phyloP scores from a whole-genome alignment of 2,888 invertebrate species.

The Cephalotes varians region DNA sequence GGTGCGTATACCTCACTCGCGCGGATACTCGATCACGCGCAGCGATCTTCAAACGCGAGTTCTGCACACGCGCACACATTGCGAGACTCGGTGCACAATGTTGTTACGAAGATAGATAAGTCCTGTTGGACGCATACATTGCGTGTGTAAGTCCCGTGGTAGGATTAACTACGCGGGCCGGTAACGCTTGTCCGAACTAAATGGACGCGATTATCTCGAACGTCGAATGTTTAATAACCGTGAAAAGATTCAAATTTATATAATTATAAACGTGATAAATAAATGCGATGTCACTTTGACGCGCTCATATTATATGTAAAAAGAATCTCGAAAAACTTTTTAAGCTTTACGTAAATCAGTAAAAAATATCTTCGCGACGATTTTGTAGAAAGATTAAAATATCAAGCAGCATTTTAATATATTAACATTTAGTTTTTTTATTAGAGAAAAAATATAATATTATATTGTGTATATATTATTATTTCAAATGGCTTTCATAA shows the following conservation, averaged over 20 bases:
- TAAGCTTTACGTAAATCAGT: neutral
- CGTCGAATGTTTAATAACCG: slow-evolving; percentile 37
- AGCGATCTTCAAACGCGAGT: slow-evolving; percentile 37
- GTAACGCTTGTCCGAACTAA: slow-evolving; percentile 37
- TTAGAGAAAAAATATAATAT: neutral
- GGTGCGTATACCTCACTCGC: slow-evolving; percentile 31
- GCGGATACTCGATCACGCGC: slow-evolving; percentile 11
- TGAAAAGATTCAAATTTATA: slow-evolving; percentile 1
- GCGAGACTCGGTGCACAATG: slow-evolving; percentile 20
- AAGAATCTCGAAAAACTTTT: neutral
- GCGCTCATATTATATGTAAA: neutral
- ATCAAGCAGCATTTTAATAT: slow-evolving; percentile 1
- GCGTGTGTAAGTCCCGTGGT: slow-evolving; percentile 16
- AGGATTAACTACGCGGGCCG: slow-evolving; percentile 39
- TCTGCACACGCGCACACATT: neutral
- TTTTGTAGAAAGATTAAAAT: neutral
- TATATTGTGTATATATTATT: neutral
- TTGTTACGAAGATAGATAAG: slow-evolving; percentile 54
- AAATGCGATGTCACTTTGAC: neutral
- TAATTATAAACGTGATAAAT: slow-evolving; percentile 16
- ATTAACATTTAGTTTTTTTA: neutral
- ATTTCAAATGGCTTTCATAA: neutral
- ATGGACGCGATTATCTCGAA: slow-evolving; percentile 37
- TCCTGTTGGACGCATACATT: slow-evolving; percentile 21
- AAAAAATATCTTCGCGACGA: neutral